Evolutionary conservation across 2,113 vertebrate species (phyloP).

Genomic region (Phoenicopterus ruber): DNA sequence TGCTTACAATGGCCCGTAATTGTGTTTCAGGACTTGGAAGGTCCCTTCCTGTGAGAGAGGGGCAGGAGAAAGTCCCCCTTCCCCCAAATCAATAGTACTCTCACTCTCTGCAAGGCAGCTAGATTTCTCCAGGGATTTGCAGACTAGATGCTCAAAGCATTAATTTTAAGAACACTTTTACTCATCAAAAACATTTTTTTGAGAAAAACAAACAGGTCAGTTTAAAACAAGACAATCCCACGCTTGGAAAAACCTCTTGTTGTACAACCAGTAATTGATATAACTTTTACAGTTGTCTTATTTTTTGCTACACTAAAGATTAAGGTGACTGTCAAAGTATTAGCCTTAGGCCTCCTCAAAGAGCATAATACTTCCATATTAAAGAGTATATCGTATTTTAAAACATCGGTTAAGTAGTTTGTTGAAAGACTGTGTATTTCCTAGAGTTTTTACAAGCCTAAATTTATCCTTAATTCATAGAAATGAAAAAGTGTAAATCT

Average conservation of each 20-base stretch:
- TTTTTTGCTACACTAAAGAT: neutral
- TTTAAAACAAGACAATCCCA: neutral
- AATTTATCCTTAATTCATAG: neutral
- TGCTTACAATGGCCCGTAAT: neutral
- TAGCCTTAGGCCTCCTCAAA: neutral
- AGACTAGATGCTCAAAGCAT: neutral
- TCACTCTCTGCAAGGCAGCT: neutral
- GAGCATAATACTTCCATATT: neutral
- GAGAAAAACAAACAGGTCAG: neutral
- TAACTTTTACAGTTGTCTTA: neutral
- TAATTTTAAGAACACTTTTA: neutral
- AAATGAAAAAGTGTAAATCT: neutral
- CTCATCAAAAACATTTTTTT: neutral
- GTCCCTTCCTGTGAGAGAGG: neutral
- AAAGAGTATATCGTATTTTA: neutral
- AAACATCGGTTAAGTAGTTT: neutral
- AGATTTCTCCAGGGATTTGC: neutral
- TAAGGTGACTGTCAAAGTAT: neutral
- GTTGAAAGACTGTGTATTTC: neutral
- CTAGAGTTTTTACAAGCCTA: neutral
- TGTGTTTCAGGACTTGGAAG: neutral
- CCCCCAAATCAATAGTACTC: rapidly evolving
- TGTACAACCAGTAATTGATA: neutral
- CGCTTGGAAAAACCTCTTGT: neutral
- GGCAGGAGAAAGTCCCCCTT: neutral